Conservation (phyloP, 1,140 invertebrate species). For the Drosophila mauritiana region DNA sequence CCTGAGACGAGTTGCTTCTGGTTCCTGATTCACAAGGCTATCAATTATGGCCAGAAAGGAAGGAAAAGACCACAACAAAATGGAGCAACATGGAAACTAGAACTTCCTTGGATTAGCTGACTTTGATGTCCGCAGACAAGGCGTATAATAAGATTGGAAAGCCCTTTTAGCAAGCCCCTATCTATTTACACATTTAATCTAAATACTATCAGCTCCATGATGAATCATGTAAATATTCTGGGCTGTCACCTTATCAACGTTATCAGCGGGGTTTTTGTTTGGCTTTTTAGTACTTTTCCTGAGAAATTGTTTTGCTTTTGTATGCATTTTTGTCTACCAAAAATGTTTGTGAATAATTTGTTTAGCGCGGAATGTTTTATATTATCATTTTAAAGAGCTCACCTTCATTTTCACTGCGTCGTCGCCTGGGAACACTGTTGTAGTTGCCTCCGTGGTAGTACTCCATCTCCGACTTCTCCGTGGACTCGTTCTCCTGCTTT, state of each 20-base stretch:
- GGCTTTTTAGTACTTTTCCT: background rate
- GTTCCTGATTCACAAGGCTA: constrained; percentile 2
- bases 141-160: background rate
- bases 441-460: constrained; percentile 51
- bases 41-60: constrained; percentile 30
- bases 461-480: constrained; percentile 85
- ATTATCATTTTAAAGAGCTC: constrained; percentile 39
- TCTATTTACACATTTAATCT: background rate
- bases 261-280: background rate
- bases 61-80: constrained; percentile 7
- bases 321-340: background rate
- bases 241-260: background rate
- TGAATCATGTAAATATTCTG: constrained; percentile 12
- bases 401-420: constrained; percentile 84
- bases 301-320: background rate
- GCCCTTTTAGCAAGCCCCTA: background rate
- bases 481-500: constrained; percentile 86
- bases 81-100: constrained; percentile 17
- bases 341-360: background rate
- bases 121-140: background rate
- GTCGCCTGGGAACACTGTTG: constrained; percentile 64
- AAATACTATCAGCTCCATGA: background rate
- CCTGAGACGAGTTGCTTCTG: constrained; percentile 17
- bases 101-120: background rate
- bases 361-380: too few relatives aligned